Conservation (phyloP, 2,888 invertebrate genomes). For the Erannis defoliaria region DNA sequence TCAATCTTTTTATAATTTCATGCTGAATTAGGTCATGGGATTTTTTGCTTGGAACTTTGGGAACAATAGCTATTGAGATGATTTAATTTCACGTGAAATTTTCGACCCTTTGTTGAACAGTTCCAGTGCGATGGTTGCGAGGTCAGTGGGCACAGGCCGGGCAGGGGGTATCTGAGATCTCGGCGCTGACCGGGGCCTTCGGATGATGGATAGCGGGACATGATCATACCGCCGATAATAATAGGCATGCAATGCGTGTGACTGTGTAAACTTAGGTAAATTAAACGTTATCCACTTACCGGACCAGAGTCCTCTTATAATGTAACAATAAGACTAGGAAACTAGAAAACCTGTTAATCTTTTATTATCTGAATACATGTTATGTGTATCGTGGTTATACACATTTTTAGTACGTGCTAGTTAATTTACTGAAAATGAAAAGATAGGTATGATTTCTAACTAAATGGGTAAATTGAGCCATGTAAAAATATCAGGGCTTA, state of each 20-base stretch:
- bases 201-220: conserved; percentile 71
- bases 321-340: background rate
- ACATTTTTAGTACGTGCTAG: no score
- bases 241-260: conserved; percentile 38
- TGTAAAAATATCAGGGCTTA: no score
- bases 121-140: conserved; percentile 50
- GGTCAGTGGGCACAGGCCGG: conserved; percentile 59
- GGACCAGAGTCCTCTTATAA: no score
- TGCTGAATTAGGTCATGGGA: conserved; percentile 75
- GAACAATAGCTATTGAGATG: conserved; percentile 47
- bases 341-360: no score
- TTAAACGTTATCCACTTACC: conserved; percentile 25
- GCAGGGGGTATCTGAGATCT: conserved; percentile 61
- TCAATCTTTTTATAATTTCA: conserved; percentile 84
- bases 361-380: no score
- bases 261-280: conserved; percentile 50
- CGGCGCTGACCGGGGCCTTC: conserved; percentile 64
- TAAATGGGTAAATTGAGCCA: no score
- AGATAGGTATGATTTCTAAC: no score
- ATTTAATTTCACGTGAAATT: conserved; percentile 47
- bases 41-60: conserved; percentile 53
- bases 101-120: conserved; percentile 45
- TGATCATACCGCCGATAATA: conserved; percentile 54
- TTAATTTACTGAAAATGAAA: no score
- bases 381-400: no score